Percentiles rank a stretch among this genome's conserved stretches.
Conservation (phyloP, 1,140 invertebrate species). For the Trichomalopsis sarcophagae region DNA sequence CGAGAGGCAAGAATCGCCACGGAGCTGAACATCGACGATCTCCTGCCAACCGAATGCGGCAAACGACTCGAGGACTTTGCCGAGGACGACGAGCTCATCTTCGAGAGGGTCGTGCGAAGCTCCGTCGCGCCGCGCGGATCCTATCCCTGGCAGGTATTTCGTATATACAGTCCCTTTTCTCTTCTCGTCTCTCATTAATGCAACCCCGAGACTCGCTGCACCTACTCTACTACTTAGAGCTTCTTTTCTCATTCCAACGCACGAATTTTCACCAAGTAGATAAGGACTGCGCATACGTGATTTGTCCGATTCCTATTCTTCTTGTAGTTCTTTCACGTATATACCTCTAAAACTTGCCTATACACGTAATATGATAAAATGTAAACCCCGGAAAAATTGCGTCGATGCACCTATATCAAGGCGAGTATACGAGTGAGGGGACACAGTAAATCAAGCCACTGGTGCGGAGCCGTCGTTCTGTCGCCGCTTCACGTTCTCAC, state of each 20-base stretch:
- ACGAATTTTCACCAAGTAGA: background rate
- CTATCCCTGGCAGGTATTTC: slow-evolving; percentile 86
- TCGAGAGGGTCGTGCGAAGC: slow-evolving; percentile 76
- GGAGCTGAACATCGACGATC: slow-evolving; percentile 64
- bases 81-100: slow-evolving; percentile 70
- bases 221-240: background rate
- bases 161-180: background rate
- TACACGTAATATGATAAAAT: too few relatives aligned
- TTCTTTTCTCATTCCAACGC: background rate
- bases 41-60: slow-evolving; percentile 74
- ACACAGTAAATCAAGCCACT: slow-evolving; percentile 78
- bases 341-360: too few relatives aligned
- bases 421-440: slow-evolving; percentile 81
- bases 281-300: background rate
- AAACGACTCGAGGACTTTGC: slow-evolving; percentile 72
- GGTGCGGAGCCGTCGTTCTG: slow-evolving; percentile 87
- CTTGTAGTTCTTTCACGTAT: background rate
- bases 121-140: slow-evolving; percentile 77
- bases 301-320: background rate
- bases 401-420: slow-evolving; percentile 64
- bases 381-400: too few relatives aligned
- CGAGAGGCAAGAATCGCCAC: slow-evolving; percentile 53
- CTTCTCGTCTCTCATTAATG: too few relatives aligned
- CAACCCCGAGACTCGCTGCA: background rate
- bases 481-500: slow-evolving; percentile 82